Evolutionary conservation across 2,888 invertebrate genomes (phyloP), one percentile per base, ranked within the genome.

Genomic region (Meta bourneti): DNA sequence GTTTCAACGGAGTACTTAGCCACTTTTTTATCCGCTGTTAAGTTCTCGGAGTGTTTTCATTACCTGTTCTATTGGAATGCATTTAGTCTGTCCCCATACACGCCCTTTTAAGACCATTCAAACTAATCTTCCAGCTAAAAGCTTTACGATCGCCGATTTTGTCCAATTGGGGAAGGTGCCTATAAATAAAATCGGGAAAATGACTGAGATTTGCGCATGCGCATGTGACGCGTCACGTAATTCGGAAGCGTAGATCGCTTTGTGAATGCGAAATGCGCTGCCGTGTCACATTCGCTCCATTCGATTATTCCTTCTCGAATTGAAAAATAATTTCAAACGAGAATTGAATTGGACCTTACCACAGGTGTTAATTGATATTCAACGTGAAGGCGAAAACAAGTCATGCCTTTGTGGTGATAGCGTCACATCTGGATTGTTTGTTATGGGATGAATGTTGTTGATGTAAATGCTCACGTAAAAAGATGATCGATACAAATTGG

Each of bases 31-130:
- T 87, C 48, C 61, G 71, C n/a, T 52, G 13, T 19, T 52, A 0
- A 48, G 61, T 51, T 72, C 49, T 61, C 54, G 13, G 72, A 54
- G 61, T 74, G 72, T 80, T 88, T 88, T 89, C 89, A 89, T 89
- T 89, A 89, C 82, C 82, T 82, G 77, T 72, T 82, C 11, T 61
- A 75, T 75, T 89, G 89, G 89, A 89, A 89, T 89, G 89, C 89
- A 61, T 77, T 89, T 89, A 82, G 70, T 69, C 48, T 51, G 34
- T 61, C 48, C 69, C 34, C 16, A 34, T 51, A 77, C 89, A 89
- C 89, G 89, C 89, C 89, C 89, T 82, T 69, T 74, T 70, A 34
- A 13, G 82, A 82, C 75, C 89, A 82, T 82, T 89, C 69, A n/a
- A 77, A 69, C 82, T 81, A 82, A 89, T 82, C 82, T 82, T 77